Conservation (phyloP, 2,888 invertebrate species). For the Disparrhopalites patrizii region DNA sequence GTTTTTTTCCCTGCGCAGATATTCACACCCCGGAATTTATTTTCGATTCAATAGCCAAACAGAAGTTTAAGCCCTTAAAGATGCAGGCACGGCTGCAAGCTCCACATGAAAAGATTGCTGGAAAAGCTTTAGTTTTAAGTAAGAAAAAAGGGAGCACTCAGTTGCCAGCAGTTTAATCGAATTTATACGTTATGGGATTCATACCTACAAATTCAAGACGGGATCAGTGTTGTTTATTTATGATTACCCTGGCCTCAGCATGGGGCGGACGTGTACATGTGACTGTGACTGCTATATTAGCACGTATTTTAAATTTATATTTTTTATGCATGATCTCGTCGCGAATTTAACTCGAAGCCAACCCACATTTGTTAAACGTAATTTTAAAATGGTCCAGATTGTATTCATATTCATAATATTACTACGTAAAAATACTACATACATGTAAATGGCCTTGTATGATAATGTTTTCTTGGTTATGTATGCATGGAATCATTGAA, state of each 20-base stretch:
- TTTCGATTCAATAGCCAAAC: constrained; percentile 33
- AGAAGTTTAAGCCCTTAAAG: constrained; percentile 26
- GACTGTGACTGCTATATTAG: too few species aligned
- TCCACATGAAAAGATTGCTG: neutral
- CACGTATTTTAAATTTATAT: too few species aligned
- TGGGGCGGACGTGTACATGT: too few species aligned
- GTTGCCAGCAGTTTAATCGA: neutral
- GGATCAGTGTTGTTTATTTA: too few species aligned
- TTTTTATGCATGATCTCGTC: too few species aligned
- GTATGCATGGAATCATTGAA: too few species aligned
- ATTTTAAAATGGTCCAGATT: too few species aligned
- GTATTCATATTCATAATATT: too few species aligned
- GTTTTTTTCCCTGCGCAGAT: neutral
- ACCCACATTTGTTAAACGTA: neutral
- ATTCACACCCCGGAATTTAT: constrained; percentile 31
- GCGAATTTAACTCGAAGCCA: neutral
- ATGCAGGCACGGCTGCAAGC: constrained; percentile 18
- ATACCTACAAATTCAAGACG: too few species aligned
- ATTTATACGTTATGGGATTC: too few species aligned
- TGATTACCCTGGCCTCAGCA: too few species aligned
- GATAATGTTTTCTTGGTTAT: neutral
- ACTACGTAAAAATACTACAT: too few species aligned
- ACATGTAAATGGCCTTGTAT: constrained; percentile 2
- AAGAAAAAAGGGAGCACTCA: neutral
- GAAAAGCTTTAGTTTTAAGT: neutral